Conservation (phyloP, 1,140 invertebrate species). For the Leptonema lineaticorne region DNA sequence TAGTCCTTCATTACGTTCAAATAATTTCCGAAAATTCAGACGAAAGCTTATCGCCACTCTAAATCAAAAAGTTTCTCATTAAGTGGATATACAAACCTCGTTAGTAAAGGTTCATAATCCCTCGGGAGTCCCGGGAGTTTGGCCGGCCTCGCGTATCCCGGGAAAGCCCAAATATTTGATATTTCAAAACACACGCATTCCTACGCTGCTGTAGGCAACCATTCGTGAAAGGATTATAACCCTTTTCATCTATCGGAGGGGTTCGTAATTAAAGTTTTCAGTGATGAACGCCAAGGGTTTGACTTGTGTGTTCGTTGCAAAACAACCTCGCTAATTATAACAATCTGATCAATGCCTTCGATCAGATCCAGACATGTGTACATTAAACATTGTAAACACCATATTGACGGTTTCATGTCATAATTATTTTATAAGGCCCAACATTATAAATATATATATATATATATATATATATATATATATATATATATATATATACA, state of each 20-base stretch:
- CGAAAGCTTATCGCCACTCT: conserved; percentile 28
- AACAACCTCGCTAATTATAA: conserved; percentile 38
- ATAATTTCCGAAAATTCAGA: conserved; percentile 24
- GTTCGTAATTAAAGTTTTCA: conserved; percentile 40
- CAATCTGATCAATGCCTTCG: conserved; percentile 40
- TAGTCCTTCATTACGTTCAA: neutral
- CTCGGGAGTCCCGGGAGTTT: neutral
- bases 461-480: no score
- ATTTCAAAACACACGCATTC: conserved; percentile 41
- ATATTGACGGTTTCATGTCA: no score
- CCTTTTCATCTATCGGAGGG: conserved; percentile 40
- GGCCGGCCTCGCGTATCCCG: neutral
- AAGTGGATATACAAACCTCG: conserved; percentile 38
- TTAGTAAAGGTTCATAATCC: conserved; percentile 31
- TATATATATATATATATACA: no score
- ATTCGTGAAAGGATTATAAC: conserved; percentile 39
- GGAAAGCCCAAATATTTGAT: conserved; percentile 38
- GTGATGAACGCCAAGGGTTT: conserved; percentile 36
- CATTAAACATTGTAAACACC: no score
- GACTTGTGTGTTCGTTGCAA: neutral
- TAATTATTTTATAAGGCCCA: no score
- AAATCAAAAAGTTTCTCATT: conserved; percentile 40
- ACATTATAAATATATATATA: no score
- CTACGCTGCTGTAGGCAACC: conserved; percentile 27
- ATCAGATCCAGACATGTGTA: conserved; percentile 26